Evolutionary conservation across 2,113 vertebrate genomes (phyloP).

Genomic region (Ameiurus melas): DNA sequence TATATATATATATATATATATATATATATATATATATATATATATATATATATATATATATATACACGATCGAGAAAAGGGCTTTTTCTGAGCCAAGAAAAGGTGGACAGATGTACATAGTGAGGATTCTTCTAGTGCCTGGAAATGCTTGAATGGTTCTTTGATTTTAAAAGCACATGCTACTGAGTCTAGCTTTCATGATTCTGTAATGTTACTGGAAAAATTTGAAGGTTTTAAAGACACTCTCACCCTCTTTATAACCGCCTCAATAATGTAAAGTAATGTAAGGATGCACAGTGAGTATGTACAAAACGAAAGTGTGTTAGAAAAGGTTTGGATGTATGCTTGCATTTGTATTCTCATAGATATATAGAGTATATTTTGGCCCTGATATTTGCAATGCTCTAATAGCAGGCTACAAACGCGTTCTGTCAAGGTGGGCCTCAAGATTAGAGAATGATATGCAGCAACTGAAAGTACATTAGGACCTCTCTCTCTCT

Average conservation of each 20-base stretch:
- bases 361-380: neutral
- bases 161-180: neutral
- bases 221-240: neutral
- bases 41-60: too few relatives aligned
- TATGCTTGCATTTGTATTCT: neutral
- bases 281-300: neutral
- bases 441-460: neutral
- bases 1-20: too few relatives aligned
- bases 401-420: neutral
- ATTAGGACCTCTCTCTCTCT: neutral
- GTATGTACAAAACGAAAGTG: neutral
- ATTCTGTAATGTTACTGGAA: neutral
- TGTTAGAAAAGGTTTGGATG: neutral
- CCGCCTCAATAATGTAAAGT: neutral
- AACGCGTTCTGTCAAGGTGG: neutral
- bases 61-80: neutral
- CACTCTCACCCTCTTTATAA: neutral
- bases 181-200: neutral
- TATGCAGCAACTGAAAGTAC: neutral
- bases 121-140: neutral
- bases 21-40: too few relatives aligned
- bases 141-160: neutral
- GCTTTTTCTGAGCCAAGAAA: neutral
- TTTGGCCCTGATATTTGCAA: neutral
- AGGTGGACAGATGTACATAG: neutral